These are phyloP conservation scores for Tetranychus truncatus DNA, from an alignment of 2,888 invertebrate genomes.

Conservation along the genomic window DNA sequence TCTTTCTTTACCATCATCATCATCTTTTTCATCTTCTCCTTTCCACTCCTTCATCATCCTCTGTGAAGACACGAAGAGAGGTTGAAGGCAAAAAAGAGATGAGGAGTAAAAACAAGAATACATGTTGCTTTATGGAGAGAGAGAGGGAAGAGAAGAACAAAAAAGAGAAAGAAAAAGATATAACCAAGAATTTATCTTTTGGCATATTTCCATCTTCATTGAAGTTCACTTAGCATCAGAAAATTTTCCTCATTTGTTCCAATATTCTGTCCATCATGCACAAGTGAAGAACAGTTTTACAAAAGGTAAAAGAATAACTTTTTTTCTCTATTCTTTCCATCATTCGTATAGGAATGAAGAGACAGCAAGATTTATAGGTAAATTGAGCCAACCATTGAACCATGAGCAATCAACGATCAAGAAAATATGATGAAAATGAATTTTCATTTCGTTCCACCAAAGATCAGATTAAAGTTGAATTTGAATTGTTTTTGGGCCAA, in stretches of 20 bases:
- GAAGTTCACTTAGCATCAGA: too few relatives aligned
- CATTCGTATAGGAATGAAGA: too few relatives aligned
- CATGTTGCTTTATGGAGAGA: neutral
- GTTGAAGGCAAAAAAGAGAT: neutral
- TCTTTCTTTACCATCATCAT: constrained; percentile 3
- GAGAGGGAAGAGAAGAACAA: neutral
- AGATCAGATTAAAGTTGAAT: neutral
- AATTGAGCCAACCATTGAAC: too few relatives aligned
- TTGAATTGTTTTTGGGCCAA: neutral
- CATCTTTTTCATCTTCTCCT: neutral
- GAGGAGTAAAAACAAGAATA: neutral
- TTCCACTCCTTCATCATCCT: neutral
- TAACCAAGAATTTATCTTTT: too few relatives aligned
- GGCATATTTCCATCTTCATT: too few relatives aligned
- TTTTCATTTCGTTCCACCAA: neutral
- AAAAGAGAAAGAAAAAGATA: neutral
- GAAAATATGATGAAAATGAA: neutral
- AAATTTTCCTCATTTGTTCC: too few relatives aligned
- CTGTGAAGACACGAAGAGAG: neutral
- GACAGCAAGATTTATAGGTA: too few relatives aligned
- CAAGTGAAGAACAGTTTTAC: too few relatives aligned
- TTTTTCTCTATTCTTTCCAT: too few relatives aligned
- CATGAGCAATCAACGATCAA: too few relatives aligned
- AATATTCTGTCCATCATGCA: too few relatives aligned
- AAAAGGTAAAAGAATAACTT: too few relatives aligned